A percentile compares a stretch with the other conserved stretches of the same genome.
Evolutionary conservation across 1,140 invertebrate genomes (phyloP).

Genomic region (Pomacea maculata): DNA sequence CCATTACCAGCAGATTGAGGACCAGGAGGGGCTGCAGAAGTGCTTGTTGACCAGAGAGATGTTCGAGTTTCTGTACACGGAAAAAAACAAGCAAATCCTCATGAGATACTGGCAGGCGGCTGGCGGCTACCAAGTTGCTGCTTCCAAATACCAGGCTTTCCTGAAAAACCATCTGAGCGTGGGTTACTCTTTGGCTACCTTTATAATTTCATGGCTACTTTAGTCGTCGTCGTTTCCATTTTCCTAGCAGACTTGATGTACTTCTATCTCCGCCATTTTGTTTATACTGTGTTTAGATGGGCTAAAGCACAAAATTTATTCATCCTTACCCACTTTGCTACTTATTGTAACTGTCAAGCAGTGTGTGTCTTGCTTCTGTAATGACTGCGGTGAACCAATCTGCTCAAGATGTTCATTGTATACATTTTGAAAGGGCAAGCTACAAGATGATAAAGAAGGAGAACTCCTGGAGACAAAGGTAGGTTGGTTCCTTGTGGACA

Average conservation of each 20-base stretch:
- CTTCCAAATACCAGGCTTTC: conserved; percentile 29
- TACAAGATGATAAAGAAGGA: conserved; percentile 14
- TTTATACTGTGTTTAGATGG: no score
- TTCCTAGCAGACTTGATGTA: no score
- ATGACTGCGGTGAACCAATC: no score
- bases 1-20: conserved; percentile 32
- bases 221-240: no score
- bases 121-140: conserved; percentile 41
- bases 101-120: conserved; percentile 46
- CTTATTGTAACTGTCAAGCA: no score
- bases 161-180: conserved; percentile 31
- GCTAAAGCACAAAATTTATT: no score
- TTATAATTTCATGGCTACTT: no score
- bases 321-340: no score
- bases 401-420: no score
- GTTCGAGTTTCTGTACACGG: conserved; percentile 39
- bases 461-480: conserved; percentile 29
- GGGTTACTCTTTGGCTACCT: background rate
- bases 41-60: conserved; percentile 32
- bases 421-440: background rate
- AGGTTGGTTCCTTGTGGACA: conserved; percentile 41
- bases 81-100: conserved; percentile 35
- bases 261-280: no score
- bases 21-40: conserved; percentile 34
- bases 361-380: no score